phyloP scores from a whole-genome alignment of 2,113 vertebrate genomes.

The Prietella phreatophila region DNA sequence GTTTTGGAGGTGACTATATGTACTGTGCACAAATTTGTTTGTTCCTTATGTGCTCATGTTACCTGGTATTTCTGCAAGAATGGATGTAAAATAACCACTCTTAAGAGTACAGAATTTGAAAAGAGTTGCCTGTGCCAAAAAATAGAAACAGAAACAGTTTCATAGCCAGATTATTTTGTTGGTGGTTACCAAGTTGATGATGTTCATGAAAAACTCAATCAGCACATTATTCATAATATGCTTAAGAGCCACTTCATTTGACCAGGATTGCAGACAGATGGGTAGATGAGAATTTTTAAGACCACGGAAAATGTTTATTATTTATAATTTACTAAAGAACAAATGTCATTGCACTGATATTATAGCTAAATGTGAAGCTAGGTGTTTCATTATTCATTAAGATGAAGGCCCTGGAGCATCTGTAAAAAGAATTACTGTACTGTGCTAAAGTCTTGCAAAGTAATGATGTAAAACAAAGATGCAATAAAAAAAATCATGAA shows the following conservation, averaged over 20 bases:
- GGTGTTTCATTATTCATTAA: not conserved
- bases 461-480: not conserved
- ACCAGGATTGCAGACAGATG: not conserved
- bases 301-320: not conserved
- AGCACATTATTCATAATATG: not conserved
- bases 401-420: not conserved
- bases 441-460: not conserved
- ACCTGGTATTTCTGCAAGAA: not conserved
- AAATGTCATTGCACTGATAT: not conserved
- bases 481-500: not conserved
- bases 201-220: slow-evolving; percentile 3
- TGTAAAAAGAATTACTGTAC: not conserved
- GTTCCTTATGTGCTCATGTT: not conserved
- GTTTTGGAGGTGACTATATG: not conserved
- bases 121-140: not conserved
- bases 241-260: not conserved
- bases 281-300: not conserved
- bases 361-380: not conserved
- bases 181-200: not conserved
- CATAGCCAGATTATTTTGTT: not conserved
- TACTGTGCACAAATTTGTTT: not conserved
- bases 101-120: not conserved
- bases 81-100: not conserved
- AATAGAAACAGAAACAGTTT: not conserved
- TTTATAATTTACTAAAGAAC: not conserved